Evolutionary conservation across 2,797 vertebrate genomes (phyloP).

Genomic region (Valencia hispanica): DNA sequence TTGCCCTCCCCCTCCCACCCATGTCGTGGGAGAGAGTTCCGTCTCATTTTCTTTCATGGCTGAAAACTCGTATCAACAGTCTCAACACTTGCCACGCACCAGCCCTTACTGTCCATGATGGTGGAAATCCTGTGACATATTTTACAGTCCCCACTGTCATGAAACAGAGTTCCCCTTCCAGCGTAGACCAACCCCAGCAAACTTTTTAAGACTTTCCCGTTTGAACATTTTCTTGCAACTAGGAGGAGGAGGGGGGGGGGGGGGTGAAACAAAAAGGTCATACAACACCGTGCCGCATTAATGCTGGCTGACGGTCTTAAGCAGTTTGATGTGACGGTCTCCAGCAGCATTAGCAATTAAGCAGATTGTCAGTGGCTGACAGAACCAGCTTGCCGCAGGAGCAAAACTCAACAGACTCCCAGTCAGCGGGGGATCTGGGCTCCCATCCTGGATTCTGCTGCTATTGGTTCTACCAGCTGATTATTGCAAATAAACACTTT

Average conservation of each 20-base stretch:
- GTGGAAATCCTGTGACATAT: slow-evolving; percentile 11
- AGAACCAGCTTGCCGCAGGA: slow-evolving; percentile 60
- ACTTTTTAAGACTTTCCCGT: slow-evolving; percentile 8
- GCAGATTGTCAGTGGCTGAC: slow-evolving; percentile 58
- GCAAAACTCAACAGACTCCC: slow-evolving; percentile 59
- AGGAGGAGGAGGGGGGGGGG: not conserved
- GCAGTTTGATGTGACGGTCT: slow-evolving; percentile 30
- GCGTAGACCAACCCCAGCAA: slow-evolving; percentile 46
- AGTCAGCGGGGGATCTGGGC: slow-evolving; percentile 48
- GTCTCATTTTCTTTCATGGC: slow-evolving; percentile 17
- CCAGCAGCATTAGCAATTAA: slow-evolving; percentile 66
- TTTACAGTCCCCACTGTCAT: slow-evolving; percentile 42
- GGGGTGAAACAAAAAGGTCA: slow-evolving; percentile 12
- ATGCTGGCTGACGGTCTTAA: slow-evolving; percentile 47
- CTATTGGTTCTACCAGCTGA: slow-evolving; percentile 21
- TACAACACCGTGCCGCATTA: slow-evolving; percentile 6
- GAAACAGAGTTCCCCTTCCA: slow-evolving; percentile 40
- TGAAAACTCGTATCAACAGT: slow-evolving; percentile 64
- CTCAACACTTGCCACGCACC: slow-evolving; percentile 47
- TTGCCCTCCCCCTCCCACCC: slow-evolving; percentile 53
- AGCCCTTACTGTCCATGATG: slow-evolving; percentile 28
- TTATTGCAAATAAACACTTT: slow-evolving; percentile 46
- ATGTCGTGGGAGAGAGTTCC: slow-evolving; percentile 62
- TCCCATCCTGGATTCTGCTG: slow-evolving; percentile 1
- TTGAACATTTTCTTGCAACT: not conserved